Evolutionary conservation across 2,888 invertebrate genomes (phyloP), one percentile per base, ranked within the genome.

Genomic region (Chymomyza caudatula): DNA sequence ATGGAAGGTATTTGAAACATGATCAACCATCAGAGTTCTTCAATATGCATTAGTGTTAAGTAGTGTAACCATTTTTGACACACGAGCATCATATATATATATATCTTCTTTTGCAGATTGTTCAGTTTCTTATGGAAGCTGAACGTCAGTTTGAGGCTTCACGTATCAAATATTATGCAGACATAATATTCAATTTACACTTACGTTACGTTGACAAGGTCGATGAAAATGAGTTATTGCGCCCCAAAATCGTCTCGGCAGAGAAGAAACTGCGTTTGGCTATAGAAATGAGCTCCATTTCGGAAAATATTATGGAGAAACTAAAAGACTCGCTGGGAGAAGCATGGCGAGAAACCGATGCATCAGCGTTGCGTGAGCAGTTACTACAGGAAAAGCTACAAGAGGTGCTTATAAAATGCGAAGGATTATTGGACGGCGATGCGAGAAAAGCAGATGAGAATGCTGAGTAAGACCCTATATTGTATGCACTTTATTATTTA

Each of bases 321-420:
- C 65, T 89, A 4, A 85, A 79, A 23, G 76, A 76, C 11, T 76
- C 77, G 3, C 65, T 88, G 20, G 80, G 82, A 25, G 86, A 87
- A 59, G 83, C 89, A 2, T 89, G 88, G 88, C 83, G 76, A 49
- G 87, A 88, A 63, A 78, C 87, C 0, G 89, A 89, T 64, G 85
- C 85, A 13, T 85, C 88, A 2, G 75, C 83, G 37, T 23, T 76
- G 5, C 83, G 89, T 0, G 89, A 89, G 63, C 88, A 88, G 25
- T 74, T 85, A n/a, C 77, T 86, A 4, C 88, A 89, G 60, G 86
- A 86, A 54, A 82, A 88, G 69, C 73, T 88, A 4, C 85, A 85
- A 60, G 79, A 87, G 61, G 69, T 88, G 15, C 68, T 87, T 43
- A 66, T 82, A 2, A 88, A 88, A 71, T 85, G 87, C 61, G 77